phyloP scores from a whole-genome alignment of 2,797 vertebrate species.

The Phalloptychus januarius region DNA sequence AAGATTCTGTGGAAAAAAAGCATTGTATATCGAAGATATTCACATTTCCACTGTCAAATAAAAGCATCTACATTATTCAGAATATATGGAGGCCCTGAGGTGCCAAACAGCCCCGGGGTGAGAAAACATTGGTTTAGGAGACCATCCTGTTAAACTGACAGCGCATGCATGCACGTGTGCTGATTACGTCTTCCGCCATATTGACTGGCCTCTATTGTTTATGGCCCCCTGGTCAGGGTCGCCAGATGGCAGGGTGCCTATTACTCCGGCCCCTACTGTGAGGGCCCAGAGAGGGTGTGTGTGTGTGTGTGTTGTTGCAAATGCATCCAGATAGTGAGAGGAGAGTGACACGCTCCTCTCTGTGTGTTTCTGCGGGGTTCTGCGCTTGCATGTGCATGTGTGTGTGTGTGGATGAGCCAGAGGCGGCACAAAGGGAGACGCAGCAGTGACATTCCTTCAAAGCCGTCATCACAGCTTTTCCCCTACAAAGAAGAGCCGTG shows the following conservation, averaged over 20 bases:
- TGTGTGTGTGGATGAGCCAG: conserved; percentile 41
- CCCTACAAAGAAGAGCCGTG: conserved; percentile 54
- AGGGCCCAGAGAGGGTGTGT: conserved; percentile 64
- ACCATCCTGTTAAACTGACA: conserved; percentile 54
- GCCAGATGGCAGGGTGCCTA: conserved; percentile 81
- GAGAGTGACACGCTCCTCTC: conserved; percentile 12
- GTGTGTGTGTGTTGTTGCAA: conserved; percentile 31
- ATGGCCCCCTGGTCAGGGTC: conserved; percentile 74
- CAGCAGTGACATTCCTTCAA: conserved; percentile 77
- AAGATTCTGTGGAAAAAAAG: not conserved
- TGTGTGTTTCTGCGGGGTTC: conserved; percentile 36
- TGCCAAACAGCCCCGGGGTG: conserved; percentile 63
- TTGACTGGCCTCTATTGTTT: conserved; percentile 75
- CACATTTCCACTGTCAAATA: conserved; percentile 35
- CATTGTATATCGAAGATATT: not conserved
- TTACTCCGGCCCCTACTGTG: conserved; percentile 74
- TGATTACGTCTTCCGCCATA: conserved; percentile 59
- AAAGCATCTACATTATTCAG: conserved; percentile 63
- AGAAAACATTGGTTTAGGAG: conserved; percentile 73
- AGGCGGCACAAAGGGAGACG: conserved; percentile 60
- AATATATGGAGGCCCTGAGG: conserved; percentile 26
- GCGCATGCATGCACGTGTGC: conserved; percentile 34
- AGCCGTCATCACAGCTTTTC: conserved; percentile 48
- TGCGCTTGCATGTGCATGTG: no score
- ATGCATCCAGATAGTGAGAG: conserved; percentile 25